Base-by-base conservation (phyloP, 2,113 vertebrate genomes). In the Cariama cristata region DNA sequence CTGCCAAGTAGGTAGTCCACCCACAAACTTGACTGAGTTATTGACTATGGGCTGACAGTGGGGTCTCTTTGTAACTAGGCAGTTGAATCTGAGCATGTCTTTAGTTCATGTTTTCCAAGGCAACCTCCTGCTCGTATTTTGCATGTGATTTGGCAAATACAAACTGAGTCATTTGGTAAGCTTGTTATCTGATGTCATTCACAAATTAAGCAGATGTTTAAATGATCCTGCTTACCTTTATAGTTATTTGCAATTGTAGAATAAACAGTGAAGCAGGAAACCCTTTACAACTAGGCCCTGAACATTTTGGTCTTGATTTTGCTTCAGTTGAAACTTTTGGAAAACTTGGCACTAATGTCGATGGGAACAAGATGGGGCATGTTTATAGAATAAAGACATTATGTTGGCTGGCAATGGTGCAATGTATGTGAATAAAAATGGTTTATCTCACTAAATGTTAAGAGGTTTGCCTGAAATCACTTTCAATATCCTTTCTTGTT, bases 401-500 rank as follows among this genome's bases (percentile, higher is more conserved):
- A 73, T 75, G 53, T 64, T 3, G 17, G 84, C 83, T 91, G 73
- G 52, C 91, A 67, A n/a, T 71, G 62, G 52, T 81, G 32, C 24
- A 66, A 40, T 76, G 53, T 50, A 23, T 68, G 64, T 92, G 88
- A 93, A 91, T 76, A 92, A 87, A 93, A 88, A 55, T 81, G 88
- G 58, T 90, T 96, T 92, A 69, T 94, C 77, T 95, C 59, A 14
- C 68, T 83, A 30, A 84, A 90, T 42, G 92, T 85, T 85, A 79
- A 88, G 76, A 85, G 53, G 20, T 58, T 93, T 85, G 88, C 72
- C 71, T 95, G 81, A 69, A 91, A 90, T 94, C 91, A 64, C 45
- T 89, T 93, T 44, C 24, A 90, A 13, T 95, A 79, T 86, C 88
- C 86, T 90, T 93, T 96, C 59, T 90, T 84, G 45, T 79, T 79